Evolutionary conservation across 2,888 invertebrate genomes (phyloP).

Genomic region (Conomelus anceps): DNA sequence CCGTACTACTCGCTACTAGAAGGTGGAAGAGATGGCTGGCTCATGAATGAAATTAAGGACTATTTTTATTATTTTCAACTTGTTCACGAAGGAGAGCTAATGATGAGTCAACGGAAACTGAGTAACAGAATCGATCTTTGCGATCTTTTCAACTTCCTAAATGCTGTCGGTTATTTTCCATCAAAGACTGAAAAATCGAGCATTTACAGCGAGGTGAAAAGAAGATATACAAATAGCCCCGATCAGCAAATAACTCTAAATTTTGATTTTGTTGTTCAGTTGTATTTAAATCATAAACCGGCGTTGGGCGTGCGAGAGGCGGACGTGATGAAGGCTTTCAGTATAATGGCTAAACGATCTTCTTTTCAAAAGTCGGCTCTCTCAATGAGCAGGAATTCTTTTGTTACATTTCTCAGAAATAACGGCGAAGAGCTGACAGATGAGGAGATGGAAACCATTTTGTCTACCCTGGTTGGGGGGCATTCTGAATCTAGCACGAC

Average conservation of each 20-base stretch:
- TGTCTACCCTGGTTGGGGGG: background rate
- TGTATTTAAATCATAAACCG: background rate
- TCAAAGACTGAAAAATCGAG: background rate
- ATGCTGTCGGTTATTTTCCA: conserved; percentile 3
- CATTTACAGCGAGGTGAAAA: background rate
- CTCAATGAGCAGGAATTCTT: background rate
- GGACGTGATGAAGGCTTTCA: background rate
- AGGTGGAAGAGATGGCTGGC: background rate
- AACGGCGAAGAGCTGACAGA: background rate
- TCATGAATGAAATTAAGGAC: background rate
- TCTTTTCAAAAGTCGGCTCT: background rate
- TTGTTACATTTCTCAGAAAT: background rate
- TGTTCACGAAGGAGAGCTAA: background rate
- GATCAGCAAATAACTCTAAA: background rate
- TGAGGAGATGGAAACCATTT: background rate
- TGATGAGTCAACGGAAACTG: background rate
- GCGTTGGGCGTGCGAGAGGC: background rate
- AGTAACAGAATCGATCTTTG: background rate
- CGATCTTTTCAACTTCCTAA: background rate
- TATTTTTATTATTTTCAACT: conserved; percentile 1
- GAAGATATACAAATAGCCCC: background rate
- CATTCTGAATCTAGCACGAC: background rate
- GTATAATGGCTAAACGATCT: background rate
- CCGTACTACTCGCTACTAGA: background rate
- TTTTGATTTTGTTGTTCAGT: background rate